Evolutionary conservation across 2,797 vertebrate genomes (phyloP), one percentile per base, ranked within the genome.

Genomic region (Helicolenus hilgendorfi): DNA sequence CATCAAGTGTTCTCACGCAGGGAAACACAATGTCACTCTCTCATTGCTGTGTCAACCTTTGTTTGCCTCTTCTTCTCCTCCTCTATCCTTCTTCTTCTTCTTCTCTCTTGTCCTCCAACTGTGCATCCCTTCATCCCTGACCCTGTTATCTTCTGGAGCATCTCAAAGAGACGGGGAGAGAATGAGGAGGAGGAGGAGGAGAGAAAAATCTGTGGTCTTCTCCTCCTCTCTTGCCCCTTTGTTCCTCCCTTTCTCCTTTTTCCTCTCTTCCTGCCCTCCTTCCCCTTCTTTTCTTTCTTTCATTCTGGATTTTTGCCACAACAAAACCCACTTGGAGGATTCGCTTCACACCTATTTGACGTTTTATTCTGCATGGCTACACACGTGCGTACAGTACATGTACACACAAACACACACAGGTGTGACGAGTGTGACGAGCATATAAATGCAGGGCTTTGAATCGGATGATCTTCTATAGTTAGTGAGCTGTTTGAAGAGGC

Each of bases 91-190:
- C 53, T 71, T 76, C 65, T 69, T 76, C 4, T 59, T 65, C 53
- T 70, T 68, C 60, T 67, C 59, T 80, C 80, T 74, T 38, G 45
- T 89, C 86, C 73, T 91, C 89, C 83, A 76, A 83, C 77, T 84
- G 77, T 84, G 83, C 89, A 84, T 93, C 92, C 83, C 88, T 91
- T 83, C 89, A 85, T 92, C 89, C 76, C 86, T 94, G 94, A 94
- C 94, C 91, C 86, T 87, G 91, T 94, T 93, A 87, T 90, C 93
- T 91, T 92, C 86, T 90, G 88, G 76, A 95, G 88, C 93, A 88
- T 94, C 92, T 88, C 89, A 88, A 75, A 85, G 82, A 87, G 73
- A 73, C 59, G 60, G 35, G 55, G 13, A 33, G 36, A 55, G 69
- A 69, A 31, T n/a, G 41, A 53, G 58, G 49, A 26, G 70, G 31